A percentile compares a stretch with the other conserved stretches of the same genome.
Evolutionary conservation across 1,140 invertebrate species (phyloP).

Genomic region (Lepidurus packardi): DNA sequence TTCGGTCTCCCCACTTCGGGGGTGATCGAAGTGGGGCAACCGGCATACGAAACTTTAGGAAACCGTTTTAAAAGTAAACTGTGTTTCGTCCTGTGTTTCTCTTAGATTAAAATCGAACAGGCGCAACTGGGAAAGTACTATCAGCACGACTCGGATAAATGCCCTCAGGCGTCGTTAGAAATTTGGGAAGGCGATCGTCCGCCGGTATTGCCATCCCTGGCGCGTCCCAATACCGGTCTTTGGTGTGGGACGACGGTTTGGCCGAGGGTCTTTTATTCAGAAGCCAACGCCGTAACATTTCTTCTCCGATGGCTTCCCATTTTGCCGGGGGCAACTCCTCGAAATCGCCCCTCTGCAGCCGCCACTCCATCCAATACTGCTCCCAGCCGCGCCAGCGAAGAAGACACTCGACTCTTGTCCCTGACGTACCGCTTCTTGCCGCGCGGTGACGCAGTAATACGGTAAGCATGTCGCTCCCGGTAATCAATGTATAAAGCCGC

Average conservation of each 20-base stretch:
- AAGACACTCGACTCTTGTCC: conserved; percentile 24
- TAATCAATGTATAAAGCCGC: not conserved
- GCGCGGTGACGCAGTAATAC: conserved; percentile 1
- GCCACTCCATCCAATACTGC: not conserved
- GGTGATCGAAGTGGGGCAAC: no score
- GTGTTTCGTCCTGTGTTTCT: not conserved
- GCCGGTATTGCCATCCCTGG: conserved; percentile 24
- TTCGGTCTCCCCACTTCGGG: no score
- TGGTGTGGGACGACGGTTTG: conserved; percentile 34
- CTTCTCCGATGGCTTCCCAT: conserved; percentile 24
- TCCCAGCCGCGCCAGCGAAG: conserved; percentile 17
- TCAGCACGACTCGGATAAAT: conserved; percentile 30
- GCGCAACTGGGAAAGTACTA: conserved; percentile 19
- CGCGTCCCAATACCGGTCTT: not conserved
- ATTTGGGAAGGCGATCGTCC: conserved; percentile 35
- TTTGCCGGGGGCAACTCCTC: not conserved
- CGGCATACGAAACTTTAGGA: no score
- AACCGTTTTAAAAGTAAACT: not conserved
- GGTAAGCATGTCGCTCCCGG: conserved; percentile 25
- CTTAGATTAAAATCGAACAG: conserved; percentile 27
- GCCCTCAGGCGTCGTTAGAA: conserved; percentile 30
- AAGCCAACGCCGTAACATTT: conserved; percentile 34
- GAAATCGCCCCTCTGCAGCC: not conserved
- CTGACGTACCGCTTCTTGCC: conserved; percentile 31
- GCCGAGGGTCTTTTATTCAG: conserved; percentile 33